Evolutionary conservation across 2,797 vertebrate genomes (phyloP).

Genomic region (Agapornis canus): DNA sequence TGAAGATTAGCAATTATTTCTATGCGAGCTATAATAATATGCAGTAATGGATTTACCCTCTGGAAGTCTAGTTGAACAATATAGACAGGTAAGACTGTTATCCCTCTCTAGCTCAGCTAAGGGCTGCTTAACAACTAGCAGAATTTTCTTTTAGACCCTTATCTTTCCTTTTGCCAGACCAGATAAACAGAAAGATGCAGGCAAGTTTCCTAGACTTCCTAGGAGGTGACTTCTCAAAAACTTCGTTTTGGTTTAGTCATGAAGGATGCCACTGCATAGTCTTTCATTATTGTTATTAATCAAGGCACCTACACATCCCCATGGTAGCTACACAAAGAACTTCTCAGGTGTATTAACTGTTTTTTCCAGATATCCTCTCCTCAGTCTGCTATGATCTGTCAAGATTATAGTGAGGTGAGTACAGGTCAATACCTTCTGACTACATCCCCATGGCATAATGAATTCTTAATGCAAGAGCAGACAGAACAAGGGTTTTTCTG

Average conservation of each 20-base stretch:
- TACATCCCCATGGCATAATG: not conserved
- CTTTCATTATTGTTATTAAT: not conserved
- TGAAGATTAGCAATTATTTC: not conserved
- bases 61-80: not conserved
- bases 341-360: not conserved
- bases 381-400: not conserved
- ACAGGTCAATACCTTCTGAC: not conserved
- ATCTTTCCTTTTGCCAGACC: not conserved
- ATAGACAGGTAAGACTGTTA: not conserved
- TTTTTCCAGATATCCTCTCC: not conserved
- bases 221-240: not conserved
- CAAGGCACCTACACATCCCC: not conserved
- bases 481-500: not conserved
- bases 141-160: not conserved
- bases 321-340: not conserved
- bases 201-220: not conserved
- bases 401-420: not conserved
- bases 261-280: not conserved
- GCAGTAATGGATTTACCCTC: not conserved
- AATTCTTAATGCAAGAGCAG: not conserved
- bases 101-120: not conserved
- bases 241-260: not conserved
- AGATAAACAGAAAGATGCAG: not conserved
- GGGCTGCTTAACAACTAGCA: not conserved
- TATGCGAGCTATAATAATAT: not conserved